Conservation (phyloP, 64 coral and sea anemone genomes). For the Montipora foliosa region DNA sequence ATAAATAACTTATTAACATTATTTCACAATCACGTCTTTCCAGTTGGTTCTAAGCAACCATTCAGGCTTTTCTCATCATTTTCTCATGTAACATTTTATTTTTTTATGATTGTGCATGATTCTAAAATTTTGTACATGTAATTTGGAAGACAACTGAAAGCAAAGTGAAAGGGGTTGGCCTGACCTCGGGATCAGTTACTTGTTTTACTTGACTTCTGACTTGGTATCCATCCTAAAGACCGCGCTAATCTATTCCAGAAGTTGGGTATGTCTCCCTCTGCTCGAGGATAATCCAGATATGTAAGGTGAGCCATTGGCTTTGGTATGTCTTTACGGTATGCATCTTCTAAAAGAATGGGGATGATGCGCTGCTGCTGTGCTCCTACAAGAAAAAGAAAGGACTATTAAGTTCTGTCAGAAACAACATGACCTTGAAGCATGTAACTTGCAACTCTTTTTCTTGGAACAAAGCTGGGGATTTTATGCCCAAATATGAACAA, state of each 20-base stretch:
- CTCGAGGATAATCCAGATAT: slow-evolving; percentile 1
- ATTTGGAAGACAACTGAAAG: too few species aligned
- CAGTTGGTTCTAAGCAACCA: too few species aligned
- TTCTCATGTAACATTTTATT: too few species aligned
- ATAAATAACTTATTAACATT: too few species aligned
- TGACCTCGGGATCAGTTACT: neutral
- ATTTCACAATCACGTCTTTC: too few species aligned
- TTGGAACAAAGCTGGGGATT: too few species aligned
- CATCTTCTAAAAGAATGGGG: slow-evolving; percentile 21
- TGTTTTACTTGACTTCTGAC: neutral
- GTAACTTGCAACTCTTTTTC: too few species aligned
- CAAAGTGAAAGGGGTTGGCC: neutral
- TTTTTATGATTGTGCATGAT: too few species aligned
- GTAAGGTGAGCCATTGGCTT: neutral
- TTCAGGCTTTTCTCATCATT: too few species aligned
- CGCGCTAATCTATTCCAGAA: neutral
- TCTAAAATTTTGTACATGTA: too few species aligned
- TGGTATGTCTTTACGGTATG: neutral
- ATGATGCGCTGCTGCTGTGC: slow-evolving; percentile 14
- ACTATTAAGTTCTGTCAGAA: neutral
- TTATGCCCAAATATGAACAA: too few species aligned
- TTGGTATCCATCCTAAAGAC: neutral
- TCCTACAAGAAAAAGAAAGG: slow-evolving; percentile 1
- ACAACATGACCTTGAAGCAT: too few species aligned
- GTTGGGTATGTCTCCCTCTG: neutral